Base-by-base conservation (phyloP, 2,113 vertebrate genomes). In the Muscicapa adusta region DNA sequence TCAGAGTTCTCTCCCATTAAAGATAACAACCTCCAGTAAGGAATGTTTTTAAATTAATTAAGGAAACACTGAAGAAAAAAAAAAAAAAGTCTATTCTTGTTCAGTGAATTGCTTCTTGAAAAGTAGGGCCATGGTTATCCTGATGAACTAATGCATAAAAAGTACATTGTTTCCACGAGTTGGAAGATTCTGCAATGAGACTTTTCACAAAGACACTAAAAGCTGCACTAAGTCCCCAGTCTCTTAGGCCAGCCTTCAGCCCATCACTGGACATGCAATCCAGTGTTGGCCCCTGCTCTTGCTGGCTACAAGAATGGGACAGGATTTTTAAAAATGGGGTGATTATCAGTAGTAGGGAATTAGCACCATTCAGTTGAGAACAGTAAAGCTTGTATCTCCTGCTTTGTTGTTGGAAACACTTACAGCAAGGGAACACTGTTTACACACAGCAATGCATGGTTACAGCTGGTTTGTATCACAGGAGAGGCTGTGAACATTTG, bases 391-490 rank as follows among this genome's bases (percentile, higher is more conserved):
- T 79, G 40, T 75, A n/a, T 47, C 66, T 90, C 75, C 84, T 93
- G 43, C 82, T 87, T 82, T 84, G 70, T 72, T 73, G 51, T 68
- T 96, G 91, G 85, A 88, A 96, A 94, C 9, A 12, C 12, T 68
- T 94, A 82, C 2, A 76, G 63, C 60, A 79, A 34, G 36, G 66
- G 61, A 73, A 85, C 31, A 62, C 54, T 93, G 78, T 97, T 97
- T 96, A 91, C 67, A 95, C 68, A 60, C 42, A 88, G 85, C 56
- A 90, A 88, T 93, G 79, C 84, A 81, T 2, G 67, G 63, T 72
- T 70, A 88, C 95, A 97, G 96, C 83, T 97, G 96, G 91, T 89
- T 94, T 94, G 33, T 38, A 92, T 97, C 94, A 97, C 65, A 94
- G 67, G 18, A 91, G 77, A 93, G 26, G 33, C 65, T 29, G 14